Evolutionary conservation across 2,113 vertebrate species (phyloP).

Genomic region (Terrapene triunguis): DNA sequence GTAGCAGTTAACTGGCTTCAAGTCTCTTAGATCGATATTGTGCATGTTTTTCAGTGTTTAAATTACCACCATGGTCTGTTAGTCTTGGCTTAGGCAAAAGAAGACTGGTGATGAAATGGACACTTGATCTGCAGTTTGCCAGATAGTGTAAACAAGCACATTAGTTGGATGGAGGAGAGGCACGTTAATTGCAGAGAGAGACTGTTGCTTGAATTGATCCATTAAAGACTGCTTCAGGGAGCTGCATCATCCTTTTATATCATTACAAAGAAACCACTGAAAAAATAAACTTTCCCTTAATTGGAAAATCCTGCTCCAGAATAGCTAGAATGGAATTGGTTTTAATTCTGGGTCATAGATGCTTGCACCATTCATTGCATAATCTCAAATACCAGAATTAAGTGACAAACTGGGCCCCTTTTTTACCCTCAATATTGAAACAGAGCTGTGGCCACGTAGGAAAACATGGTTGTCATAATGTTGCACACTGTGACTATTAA

Average conservation of each 20-base stretch:
- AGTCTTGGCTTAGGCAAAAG: slow-evolving; percentile 42
- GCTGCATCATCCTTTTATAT: neutral
- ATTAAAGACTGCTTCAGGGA: neutral
- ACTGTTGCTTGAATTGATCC: slow-evolving; percentile 35
- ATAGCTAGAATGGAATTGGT: neutral
- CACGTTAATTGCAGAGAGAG: slow-evolving; percentile 22
- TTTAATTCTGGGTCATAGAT: neutral
- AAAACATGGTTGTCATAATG: fast-evolving
- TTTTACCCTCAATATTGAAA: neutral
- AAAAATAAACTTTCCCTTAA: neutral
- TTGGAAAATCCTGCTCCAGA: neutral
- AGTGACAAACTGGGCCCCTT: neutral
- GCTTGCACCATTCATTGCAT: neutral
- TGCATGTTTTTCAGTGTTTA: slow-evolving; percentile 26
- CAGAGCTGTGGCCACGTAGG: neutral
- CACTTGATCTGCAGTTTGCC: slow-evolving; percentile 24
- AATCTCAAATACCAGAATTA: neutral
- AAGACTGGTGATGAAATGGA: slow-evolving; percentile 4
- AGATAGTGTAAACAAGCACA: slow-evolving; percentile 36
- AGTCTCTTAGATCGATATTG: neutral
- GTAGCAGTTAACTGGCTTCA: slow-evolving; percentile 7
- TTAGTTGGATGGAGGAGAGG: slow-evolving; percentile 10
- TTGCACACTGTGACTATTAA: fast-evolving
- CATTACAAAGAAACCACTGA: neutral
- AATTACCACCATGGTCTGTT: slow-evolving; percentile 54